Evolutionary conservation across 2,888 invertebrate genomes (phyloP).

Genomic region (Hydrotaea diabolus): DNA sequence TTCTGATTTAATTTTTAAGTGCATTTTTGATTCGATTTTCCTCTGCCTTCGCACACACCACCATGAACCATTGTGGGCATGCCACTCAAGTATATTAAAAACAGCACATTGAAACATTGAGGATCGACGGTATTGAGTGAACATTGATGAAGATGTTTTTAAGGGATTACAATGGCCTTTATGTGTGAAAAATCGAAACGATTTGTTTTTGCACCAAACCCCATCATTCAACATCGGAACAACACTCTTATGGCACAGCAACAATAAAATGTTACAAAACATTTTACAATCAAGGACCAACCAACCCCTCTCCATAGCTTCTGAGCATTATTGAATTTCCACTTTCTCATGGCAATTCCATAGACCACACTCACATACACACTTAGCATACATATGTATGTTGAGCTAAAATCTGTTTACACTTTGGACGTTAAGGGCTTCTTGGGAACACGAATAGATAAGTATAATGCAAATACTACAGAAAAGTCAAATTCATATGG

Average conservation of each 20-base stretch:
- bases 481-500: background rate
- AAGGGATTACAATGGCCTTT: conserved; percentile 32
- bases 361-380: background rate
- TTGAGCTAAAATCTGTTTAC: background rate
- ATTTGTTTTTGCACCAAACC: conserved; percentile 26
- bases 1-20: conserved; percentile 49
- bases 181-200: conserved; percentile 33
- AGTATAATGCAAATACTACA: background rate
- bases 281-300: conserved; percentile 11
- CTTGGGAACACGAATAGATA: background rate
- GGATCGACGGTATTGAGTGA: conserved; percentile 13
- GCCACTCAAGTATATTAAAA: conserved; percentile 32
- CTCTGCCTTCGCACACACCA: background rate
- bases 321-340: background rate
- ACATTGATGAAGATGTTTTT: conserved; percentile 38
- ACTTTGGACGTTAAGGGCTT: background rate
- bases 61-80: background rate
- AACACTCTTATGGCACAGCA: background rate
- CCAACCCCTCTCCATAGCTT: background rate
- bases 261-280: conserved; percentile 14
- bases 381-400: background rate
- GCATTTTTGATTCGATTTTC: conserved; percentile 42
- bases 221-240: background rate
- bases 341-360: no score
- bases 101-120: background rate